Base-by-base conservation (phyloP, 2,888 invertebrate species). In the Miltochrista miniata region DNA sequence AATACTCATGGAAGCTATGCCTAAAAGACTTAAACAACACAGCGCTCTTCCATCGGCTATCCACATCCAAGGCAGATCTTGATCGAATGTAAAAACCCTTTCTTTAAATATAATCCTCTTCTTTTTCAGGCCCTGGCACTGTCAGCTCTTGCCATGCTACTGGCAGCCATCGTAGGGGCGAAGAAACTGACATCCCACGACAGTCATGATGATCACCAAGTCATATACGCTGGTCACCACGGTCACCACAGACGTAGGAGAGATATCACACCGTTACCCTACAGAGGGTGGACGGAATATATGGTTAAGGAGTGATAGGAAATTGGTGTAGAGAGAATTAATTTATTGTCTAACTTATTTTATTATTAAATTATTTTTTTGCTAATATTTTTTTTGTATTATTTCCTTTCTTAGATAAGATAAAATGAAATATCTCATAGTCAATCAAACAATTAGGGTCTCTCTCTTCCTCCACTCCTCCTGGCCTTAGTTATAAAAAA, bases 101-200 rank as follows among this genome's bases (percentile, higher is more conserved):
- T 24, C 18, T 24, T 5, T 24, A 24, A 2, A 24, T 4, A 7
- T 10, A 7, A 4, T 31, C 9, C 10, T 35, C n/a, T n/a, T 34
- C 29, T 34, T 43, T 48, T 54, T 7, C 85, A 92, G 87, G 95
- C 95, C 0, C 73, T 95, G 45, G 94, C 94, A 61, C 92, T 94
- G 5, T 95, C 96, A 40, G 94, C 95, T 0, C 78, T 96, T 49
- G 96, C 96, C 0, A 81, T 96, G 10, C 93, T 96, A 93, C 85
- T 96, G 49, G 95, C 96, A 37, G 92, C 94, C n/a, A 92, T 96
- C 37, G 93, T 96, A 0, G 96, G 95, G 1, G 87, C 95, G 37
- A 96, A 96, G 86, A 95, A 95, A 57, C 81, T 96, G 48, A 83
- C 95, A 0, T 93, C 94, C 1, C 93, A 93, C 18, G 93, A 93